phyloP scores from a whole-genome alignment of 2,888 invertebrate species.

The Tetropium fuscum region DNA sequence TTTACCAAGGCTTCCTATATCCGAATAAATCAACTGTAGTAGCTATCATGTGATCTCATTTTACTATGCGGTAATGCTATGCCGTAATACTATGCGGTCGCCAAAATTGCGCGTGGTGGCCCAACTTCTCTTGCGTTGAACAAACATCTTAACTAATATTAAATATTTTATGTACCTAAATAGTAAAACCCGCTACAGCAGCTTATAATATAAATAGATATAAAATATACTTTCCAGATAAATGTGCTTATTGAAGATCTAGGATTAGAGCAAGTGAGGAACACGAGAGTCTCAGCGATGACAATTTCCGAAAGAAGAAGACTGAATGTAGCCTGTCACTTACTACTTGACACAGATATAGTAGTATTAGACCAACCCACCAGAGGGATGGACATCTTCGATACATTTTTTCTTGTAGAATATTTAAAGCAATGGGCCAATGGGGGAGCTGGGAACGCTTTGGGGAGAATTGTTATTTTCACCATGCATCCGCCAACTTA shows the following conservation, averaged over 20 bases:
- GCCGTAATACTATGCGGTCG: too few relatives aligned
- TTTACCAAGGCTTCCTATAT: too few relatives aligned
- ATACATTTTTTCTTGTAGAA: constrained; percentile 94
- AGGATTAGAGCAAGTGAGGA: constrained; percentile 89
- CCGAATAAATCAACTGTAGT: too few relatives aligned
- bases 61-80: too few relatives aligned
- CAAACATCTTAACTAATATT: background rate
- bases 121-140: too few relatives aligned
- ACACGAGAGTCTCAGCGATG: constrained; percentile 86
- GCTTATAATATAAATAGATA: background rate
- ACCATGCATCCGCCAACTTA: constrained; percentile 95
- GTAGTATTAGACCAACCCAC: constrained; percentile 91
- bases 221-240: constrained; percentile 71
- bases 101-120: too few relatives aligned
- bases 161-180: constrained; percentile 57
- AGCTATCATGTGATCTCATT: too few relatives aligned
- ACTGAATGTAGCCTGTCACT: constrained; percentile 89
- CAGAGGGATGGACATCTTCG: constrained; percentile 91
- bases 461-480: constrained; percentile 86
- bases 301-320: constrained; percentile 90
- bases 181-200: background rate
- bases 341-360: constrained; percentile 87
- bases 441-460: constrained; percentile 63
- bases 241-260: constrained; percentile 91
- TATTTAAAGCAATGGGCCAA: constrained; percentile 92